Base-by-base conservation (phyloP, 2,797 vertebrate genomes). In the Eptatretus atami region DNA sequence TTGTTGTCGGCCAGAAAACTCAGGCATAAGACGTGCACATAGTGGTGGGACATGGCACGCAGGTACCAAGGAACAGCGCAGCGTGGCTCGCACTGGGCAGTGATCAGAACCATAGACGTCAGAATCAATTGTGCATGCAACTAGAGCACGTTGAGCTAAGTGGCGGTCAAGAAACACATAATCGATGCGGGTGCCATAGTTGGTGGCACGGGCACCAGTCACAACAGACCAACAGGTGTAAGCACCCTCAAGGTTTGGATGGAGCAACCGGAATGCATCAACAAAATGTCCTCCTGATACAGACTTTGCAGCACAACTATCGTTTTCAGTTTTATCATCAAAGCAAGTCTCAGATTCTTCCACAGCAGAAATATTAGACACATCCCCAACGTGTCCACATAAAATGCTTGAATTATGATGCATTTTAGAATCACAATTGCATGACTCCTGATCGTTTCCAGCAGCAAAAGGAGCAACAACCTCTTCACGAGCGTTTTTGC, bases 51-150 rank as follows among this genome's bases (percentile, higher is more conserved):
- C 77, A 64, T 72, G 78, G 63, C 75, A 68, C 57, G 75, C 72
- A 6, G 79, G 67, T 60, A 80, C 60, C 12, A 77, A 67, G 10
- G 68, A 60, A 69, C 78, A 79, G 54, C 67, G 75, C 65, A 92
- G 73, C 12, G 71, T 61, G 1, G 76, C 82, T 71, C 77, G 80
- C 52, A 86, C 80, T 1, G 85, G 85, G 66, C 84, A 92, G 68
- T 88, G 85, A 66, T 92, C 85, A 1, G 84, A 92, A 64, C 84
- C 84, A 67, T 81, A 78, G 64, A 87, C 74, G 63, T 86, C 81
- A 2, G 83, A 81, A 75, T 82, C 75, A 67, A 87, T 77, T 67
- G 82, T 77, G 6, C 79, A 79, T 1, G 67, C 72, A 66, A 73
- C 68, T 67, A 88, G 80, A 65, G 73, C 72, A 1, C 69, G 73